phyloP scores from a whole-genome alignment of 2,797 vertebrate genomes.

The Arnoldichthys spilopterus region DNA sequence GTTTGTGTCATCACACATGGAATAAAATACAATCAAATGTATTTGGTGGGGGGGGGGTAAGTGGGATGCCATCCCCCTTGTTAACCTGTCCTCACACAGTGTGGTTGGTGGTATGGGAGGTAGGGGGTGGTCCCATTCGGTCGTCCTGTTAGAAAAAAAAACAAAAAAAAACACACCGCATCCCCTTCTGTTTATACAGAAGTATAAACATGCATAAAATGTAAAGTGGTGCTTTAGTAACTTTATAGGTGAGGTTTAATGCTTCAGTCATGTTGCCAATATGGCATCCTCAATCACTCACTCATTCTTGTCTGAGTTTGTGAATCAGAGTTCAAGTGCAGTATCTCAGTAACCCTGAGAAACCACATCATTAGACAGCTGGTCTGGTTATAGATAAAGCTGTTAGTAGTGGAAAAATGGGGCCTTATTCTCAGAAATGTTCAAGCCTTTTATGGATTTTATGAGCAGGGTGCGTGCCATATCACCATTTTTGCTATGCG shows the following conservation, averaged over 20 bases:
- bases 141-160: too few species aligned
- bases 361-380: conserved; percentile 57
- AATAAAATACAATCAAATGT: too few species aligned
- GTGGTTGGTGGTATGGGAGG: too few species aligned
- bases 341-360: conserved; percentile 58
- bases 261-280: conserved; percentile 8
- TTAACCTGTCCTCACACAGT: too few species aligned
- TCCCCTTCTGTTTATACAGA: too few species aligned
- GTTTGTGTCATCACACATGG: too few species aligned
- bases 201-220: too few species aligned
- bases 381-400: conserved; percentile 58
- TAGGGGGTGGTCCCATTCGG: too few species aligned
- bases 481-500: background rate
- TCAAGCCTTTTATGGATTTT: conserved; percentile 32
- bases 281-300: conserved; percentile 13
- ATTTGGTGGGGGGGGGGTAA: too few species aligned
- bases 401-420: conserved; percentile 41
- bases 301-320: conserved; percentile 42
- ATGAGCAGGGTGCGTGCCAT: conserved; percentile 10
- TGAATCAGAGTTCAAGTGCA: conserved; percentile 71
- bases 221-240: background rate
- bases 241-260: background rate
- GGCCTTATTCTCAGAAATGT: conserved; percentile 68
- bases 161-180: too few species aligned
- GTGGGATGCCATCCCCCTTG: too few species aligned